Base-by-base conservation (phyloP, 2,888 invertebrate genomes). In the Mechanitis messenoides region DNA sequence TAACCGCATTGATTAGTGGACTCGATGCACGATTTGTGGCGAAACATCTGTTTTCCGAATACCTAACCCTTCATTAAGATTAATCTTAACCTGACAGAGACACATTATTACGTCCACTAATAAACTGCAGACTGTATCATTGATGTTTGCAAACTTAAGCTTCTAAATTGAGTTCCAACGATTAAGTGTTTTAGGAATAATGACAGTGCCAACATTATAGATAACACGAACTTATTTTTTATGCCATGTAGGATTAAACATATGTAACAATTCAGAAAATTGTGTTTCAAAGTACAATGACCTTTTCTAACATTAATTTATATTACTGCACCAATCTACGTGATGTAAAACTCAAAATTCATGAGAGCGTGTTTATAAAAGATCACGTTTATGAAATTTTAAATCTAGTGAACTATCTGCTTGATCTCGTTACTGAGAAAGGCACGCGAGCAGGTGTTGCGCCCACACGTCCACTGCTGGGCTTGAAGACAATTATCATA, bases 371-470 rank as follows among this genome's bases (percentile, higher is more conserved):
- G 81, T 74, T 68, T 74, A 69, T 76, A 70, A 78, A 82, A 81
- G 78, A 83, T 84, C 87, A 88, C 87, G 85, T 87, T 88, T 87
- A 86, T 85, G 87, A 88, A 87, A 89, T 87, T 85, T 86, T 78
- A 85, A 86, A 83, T 85, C 81, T 82, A 76, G 76, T 63, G 61
- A 75, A 76, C 72, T 86, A 87, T 88, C 88, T 75, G 66, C 67
- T 64, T 72, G 71, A 68, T 68, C 67, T 67, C 53, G 58, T 77
- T 81, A 80, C 81, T 67, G 75, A 75, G 84, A 81, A 81, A 79
- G 80, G 76, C 72, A 72, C 65, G 61, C 62, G 59, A 62, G 77
- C 87, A 87, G 87, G 85, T 84, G 85, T 81, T 64, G 73, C 78
- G 72, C 79, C 79, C 76, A 79, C 79, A 73, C 76, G 71, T 72